Evolutionary conservation across 2,113 vertebrate genomes (phyloP).

Genomic region (Oreochromis aureus): DNA sequence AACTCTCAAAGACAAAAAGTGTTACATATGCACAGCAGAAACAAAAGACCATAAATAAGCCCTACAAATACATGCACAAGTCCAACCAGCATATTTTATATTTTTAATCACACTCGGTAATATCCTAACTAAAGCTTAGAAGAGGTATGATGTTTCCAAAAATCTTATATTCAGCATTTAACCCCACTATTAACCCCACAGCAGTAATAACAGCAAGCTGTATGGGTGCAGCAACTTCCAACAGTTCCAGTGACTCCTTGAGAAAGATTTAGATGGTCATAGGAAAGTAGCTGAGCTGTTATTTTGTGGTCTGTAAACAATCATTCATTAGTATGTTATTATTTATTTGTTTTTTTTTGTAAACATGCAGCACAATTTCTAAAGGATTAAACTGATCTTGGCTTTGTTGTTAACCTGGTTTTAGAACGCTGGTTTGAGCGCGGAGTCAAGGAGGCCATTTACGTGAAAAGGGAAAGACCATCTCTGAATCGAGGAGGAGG

Average conservation of each 20-base stretch:
- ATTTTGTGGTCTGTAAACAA: neutral
- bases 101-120: neutral
- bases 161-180: neutral
- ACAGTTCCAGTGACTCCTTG: neutral
- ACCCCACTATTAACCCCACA: neutral
- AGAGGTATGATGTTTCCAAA: neutral
- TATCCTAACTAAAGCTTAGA: neutral
- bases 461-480: too few species aligned
- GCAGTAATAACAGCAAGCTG: neutral
- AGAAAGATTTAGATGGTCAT: neutral
- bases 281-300: neutral
- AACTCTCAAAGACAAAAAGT: neutral
- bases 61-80: neutral
- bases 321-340: neutral
- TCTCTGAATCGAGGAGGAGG: too few species aligned
- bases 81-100: neutral
- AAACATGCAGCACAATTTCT: neutral
- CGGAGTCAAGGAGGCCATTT: too few species aligned
- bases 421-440: too few species aligned
- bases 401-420: neutral
- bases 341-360: neutral
- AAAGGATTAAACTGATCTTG: neutral
- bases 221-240: neutral
- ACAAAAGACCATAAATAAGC: neutral
- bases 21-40: neutral